Base-by-base conservation (phyloP, 2,888 invertebrate species). In the Calameuta pallipes region DNA sequence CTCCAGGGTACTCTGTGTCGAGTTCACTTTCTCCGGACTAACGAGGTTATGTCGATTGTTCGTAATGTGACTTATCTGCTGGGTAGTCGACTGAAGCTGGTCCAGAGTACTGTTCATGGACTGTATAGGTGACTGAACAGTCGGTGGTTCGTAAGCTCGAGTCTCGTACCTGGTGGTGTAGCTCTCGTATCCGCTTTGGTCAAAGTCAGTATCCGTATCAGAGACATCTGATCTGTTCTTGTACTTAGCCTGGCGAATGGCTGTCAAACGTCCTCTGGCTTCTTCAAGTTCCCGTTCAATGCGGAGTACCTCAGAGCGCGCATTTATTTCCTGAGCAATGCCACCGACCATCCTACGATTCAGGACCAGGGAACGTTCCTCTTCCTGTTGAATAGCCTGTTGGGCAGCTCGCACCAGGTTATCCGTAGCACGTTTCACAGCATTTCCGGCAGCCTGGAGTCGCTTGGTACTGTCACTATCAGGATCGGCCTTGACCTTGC, bases 401-500 rank as follows among this genome's bases (percentile, higher is more conserved):
- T 98, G 96, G 0, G 99, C 99, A 0, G 99, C 98, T 36, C 96
- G 94, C 33, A 99, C 99, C 87, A 99, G 93, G 92, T 98, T 98
- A 92, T 99, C 99, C 0, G 99, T 99, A 4, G 99, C 99, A 82
- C 97, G 94, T 92, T 99, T 99, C 2, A 99, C 99, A 4, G 98
- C 98, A 85, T 98, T 98, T 23, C 99, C 99, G 0, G 99, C 99
- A 23, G 96, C 94, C 92, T 98, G 96, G 69, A 99, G 93, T 15
- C 99, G 94, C 74, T 97, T 95, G 75, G 98, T 99, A 11, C 98
- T 96, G 85, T 98, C 97, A 11, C 98, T 98, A 80, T 98, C 97
- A 1, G 98, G 97, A 92, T 99, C 99, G 0, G 99, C 98, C 92
- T 99, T 99, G 79, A 99, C 99, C 94, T 99, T 98, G 93, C 99